phyloP scores from a whole-genome alignment of 2,888 invertebrate species.

The Erynnis tages region DNA sequence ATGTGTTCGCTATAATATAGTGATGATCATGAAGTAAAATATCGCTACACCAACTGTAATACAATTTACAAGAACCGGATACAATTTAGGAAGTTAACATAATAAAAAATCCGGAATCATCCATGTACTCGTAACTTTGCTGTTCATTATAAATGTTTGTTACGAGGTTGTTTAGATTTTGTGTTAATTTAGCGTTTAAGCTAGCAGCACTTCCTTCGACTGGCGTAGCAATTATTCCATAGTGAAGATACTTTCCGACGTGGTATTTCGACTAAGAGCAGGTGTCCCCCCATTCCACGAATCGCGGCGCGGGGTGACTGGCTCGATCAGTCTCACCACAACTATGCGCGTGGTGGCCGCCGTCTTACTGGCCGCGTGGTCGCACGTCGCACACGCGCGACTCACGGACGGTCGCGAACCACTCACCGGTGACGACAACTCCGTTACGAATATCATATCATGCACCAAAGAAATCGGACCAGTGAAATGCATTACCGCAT shows the following conservation, averaged over 20 bases:
- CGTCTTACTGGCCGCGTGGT: slow-evolving; percentile 54
- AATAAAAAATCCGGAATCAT: slow-evolving; percentile 18
- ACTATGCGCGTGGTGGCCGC: slow-evolving; percentile 74
- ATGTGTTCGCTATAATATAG: too few relatives aligned
- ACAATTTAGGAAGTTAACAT: slow-evolving; percentile 2
- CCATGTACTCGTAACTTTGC: background rate
- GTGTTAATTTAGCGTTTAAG: slow-evolving; percentile 15
- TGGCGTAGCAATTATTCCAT: background rate
- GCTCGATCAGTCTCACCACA: slow-evolving; percentile 59
- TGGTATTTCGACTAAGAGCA: slow-evolving; percentile 13
- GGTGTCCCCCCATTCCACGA: slow-evolving; percentile 46
- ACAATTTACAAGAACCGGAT: background rate
- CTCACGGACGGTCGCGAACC: slow-evolving; percentile 9
- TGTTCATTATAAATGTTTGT: slow-evolving; percentile 24
- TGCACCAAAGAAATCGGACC: slow-evolving; percentile 64
- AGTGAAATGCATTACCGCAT: slow-evolving; percentile 79
- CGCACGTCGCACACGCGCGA: slow-evolving; percentile 43
- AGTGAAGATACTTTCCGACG: background rate
- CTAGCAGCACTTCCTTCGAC: slow-evolving; percentile 24
- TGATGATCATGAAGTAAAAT: too few relatives aligned
- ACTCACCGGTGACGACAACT: slow-evolving; percentile 8
- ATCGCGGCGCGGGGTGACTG: slow-evolving; percentile 42
- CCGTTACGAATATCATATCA: slow-evolving; percentile 35
- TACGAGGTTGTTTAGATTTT: slow-evolving; percentile 6
- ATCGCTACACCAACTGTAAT: too few relatives aligned